phyloP scores from a whole-genome alignment of 2,797 vertebrate genomes.

The Ceyx erithaca region DNA sequence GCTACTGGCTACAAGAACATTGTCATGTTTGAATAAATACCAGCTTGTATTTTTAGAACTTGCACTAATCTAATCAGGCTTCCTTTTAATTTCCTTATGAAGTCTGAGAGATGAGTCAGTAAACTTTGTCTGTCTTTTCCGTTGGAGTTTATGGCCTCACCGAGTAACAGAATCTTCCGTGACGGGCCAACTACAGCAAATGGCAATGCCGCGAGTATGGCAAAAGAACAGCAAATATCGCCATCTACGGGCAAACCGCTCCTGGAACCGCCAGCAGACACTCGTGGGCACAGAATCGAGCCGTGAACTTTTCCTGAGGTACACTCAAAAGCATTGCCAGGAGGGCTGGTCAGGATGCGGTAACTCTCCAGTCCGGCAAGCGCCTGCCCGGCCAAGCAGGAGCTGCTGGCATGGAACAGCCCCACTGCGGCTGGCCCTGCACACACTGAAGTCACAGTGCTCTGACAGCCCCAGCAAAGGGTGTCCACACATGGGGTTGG shows the following conservation, averaged over 20 bases:
- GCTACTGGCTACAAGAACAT: neutral
- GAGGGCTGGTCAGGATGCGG: rapidly evolving
- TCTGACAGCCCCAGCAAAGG: neutral
- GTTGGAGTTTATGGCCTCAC: neutral
- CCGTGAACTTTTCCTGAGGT: neutral
- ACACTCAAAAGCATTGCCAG: neutral
- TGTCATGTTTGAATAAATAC: neutral
- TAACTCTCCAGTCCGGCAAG: neutral
- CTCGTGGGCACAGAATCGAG: neutral
- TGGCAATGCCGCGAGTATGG: rapidly evolving
- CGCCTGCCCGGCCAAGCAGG: neutral
- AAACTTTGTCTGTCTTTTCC: neutral
- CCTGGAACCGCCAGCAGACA: rapidly evolving
- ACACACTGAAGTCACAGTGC: neutral
- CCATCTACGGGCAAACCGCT: neutral
- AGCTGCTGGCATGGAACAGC: neutral
- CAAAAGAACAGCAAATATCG: neutral
- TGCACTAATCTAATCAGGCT: neutral
- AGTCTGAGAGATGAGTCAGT: neutral
- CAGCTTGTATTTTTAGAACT: neutral
- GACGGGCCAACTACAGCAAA: rapidly evolving
- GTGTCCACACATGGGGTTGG: neutral
- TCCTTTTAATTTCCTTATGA: neutral
- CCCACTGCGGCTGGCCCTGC: neutral
- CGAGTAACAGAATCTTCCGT: neutral